Conservation (phyloP, 2,888 invertebrate genomes). For the Lasiommata megera region DNA sequence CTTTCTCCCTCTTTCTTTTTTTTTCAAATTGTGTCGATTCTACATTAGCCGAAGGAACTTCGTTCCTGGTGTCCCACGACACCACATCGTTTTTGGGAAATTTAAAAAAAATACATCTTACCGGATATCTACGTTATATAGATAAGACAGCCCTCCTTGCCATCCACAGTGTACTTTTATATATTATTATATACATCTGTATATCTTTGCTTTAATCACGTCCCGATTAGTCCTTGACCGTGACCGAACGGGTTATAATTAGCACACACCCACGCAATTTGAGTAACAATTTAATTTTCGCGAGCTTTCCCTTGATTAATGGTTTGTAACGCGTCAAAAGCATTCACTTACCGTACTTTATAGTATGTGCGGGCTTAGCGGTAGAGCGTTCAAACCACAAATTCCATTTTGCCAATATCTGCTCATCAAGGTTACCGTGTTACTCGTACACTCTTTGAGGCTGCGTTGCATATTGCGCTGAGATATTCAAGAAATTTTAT, state of each 20-base stretch:
- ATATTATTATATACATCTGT: too few species aligned
- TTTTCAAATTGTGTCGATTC: too few species aligned
- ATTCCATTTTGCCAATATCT: constrained; percentile 18
- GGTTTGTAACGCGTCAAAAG: constrained; percentile 12
- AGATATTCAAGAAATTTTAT: constrained; percentile 14
- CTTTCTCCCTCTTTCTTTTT: too few species aligned
- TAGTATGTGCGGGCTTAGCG: background rate
- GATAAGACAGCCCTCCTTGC: too few species aligned
- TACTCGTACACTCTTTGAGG: constrained; percentile 12
- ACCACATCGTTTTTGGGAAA: too few species aligned
- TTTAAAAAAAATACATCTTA: too few species aligned
- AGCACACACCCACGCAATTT: background rate
- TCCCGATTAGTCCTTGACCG: background rate
- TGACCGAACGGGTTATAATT: background rate
- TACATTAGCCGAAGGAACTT: too few species aligned
- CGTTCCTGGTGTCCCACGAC: too few species aligned
- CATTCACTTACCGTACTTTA: constrained; percentile 11
- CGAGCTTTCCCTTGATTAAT: constrained; percentile 14
- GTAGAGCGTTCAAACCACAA: constrained; percentile 8
- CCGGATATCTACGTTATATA: too few species aligned
- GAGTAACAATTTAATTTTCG: constrained; percentile 10
- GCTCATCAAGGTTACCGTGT: constrained; percentile 11
- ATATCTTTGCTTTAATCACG: too few species aligned
- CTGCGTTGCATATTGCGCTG: constrained; percentile 1
- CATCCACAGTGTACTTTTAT: too few species aligned